Conservation (phyloP, 2,888 invertebrate species). For the Neocrepidodera transversa region DNA sequence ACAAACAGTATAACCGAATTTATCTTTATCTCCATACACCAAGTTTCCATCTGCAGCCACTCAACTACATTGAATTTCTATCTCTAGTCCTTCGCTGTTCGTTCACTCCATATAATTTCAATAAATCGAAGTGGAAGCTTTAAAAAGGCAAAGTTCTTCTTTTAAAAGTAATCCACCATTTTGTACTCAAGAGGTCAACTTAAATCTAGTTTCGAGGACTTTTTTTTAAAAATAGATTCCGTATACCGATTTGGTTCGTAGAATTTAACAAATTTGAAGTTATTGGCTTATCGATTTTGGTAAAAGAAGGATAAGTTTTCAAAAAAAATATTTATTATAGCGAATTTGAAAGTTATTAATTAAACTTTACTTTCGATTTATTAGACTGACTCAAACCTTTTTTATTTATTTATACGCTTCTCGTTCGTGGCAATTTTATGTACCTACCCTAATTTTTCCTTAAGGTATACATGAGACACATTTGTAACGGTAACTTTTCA, state of each 20-base stretch:
- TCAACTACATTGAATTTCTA: slow-evolving; percentile 15
- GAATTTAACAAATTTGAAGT: neutral
- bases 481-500: too few species aligned
- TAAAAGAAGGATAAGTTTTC: too few species aligned
- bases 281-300: too few species aligned
- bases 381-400: too few species aligned
- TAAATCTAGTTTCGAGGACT: slow-evolving; percentile 38
- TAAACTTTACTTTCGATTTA: too few species aligned
- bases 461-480: too few species aligned
- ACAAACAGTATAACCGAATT: slow-evolving; percentile 6
- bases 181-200: slow-evolving; percentile 38
- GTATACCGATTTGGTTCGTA: neutral
- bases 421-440: too few species aligned
- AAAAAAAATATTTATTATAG: too few species aligned
- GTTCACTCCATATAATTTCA: slow-evolving; percentile 31
- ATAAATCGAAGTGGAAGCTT: slow-evolving; percentile 29
- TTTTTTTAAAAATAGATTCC: slow-evolving; percentile 14
- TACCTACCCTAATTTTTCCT: too few species aligned
- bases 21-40: neutral
- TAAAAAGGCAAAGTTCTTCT: slow-evolving; percentile 27
- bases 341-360: too few species aligned
- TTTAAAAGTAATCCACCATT: slow-evolving; percentile 33
- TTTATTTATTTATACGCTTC: too few species aligned
- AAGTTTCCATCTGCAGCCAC: slow-evolving; percentile 11
- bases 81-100: slow-evolving; percentile 12